Conservation (phyloP, 23 tunicate species). For the Trididemnum miniatum region DNA sequence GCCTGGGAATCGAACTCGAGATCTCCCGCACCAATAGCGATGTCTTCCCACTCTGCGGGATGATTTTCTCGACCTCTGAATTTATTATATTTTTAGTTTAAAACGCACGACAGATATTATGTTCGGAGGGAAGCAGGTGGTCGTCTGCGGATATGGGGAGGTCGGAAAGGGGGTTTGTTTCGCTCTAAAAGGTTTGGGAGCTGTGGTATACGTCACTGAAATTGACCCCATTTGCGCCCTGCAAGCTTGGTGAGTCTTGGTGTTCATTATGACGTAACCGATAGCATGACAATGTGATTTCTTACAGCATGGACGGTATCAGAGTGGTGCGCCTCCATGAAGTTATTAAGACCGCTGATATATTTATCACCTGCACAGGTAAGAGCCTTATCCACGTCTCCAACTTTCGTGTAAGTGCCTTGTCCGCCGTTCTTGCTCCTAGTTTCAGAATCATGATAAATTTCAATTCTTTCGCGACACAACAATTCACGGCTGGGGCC, state of each 20-base stretch:
- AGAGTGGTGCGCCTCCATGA: constrained; percentile 87
- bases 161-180: constrained; percentile 97
- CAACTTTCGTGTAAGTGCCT: too few species aligned
- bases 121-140: constrained; percentile 99
- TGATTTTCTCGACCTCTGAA: too few species aligned
- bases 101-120: constrained; percentile 98
- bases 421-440: too few species aligned
- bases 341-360: constrained; percentile 77
- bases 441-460: too few species aligned
- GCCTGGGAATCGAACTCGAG: too few species aligned
- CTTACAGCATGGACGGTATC: constrained; percentile 95
- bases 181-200: constrained; percentile 97
- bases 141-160: constrained; percentile 98
- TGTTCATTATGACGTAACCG: neutral
- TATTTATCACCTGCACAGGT: constrained; percentile 96
- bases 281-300: neutral
- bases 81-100: constrained; percentile 43
- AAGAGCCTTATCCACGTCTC: neutral
- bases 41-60: too few species aligned
- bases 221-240: constrained; percentile 99
- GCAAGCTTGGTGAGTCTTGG: constrained; percentile 86
- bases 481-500: too few species aligned
- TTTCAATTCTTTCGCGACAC: too few species aligned
- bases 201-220: constrained; percentile 95
- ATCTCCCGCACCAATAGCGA: too few species aligned